phyloP scores from a whole-genome alignment of 2,113 vertebrate genomes.

The Fukomys damarensis region DNA sequence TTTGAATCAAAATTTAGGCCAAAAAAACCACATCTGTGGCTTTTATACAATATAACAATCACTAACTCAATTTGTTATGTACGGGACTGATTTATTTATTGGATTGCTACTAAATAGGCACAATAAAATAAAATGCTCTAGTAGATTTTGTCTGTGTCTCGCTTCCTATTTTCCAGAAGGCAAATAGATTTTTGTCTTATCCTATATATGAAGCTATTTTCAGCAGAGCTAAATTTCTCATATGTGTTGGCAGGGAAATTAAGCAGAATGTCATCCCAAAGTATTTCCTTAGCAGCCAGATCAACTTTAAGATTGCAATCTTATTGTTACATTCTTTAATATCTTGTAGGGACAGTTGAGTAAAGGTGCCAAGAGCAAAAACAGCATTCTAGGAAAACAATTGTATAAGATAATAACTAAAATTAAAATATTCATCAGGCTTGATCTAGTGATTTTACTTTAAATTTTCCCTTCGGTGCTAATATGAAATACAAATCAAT shows the following conservation, averaged over 20 bases:
- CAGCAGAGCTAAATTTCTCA: neutral
- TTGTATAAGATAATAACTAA: neutral
- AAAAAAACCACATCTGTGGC: neutral
- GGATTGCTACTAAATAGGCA: neutral
- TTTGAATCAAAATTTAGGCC: neutral
- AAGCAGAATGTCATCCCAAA: neutral
- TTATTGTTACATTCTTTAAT: neutral
- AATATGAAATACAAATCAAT: constrained; percentile 17
- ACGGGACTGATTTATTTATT: neutral
- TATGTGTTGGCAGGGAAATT: neutral
- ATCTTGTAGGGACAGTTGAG: neutral
- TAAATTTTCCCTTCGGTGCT: constrained; percentile 1
- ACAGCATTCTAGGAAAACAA: constrained; percentile 5
- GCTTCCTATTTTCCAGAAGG: neutral
- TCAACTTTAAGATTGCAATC: neutral
- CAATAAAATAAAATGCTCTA: constrained; percentile 3
- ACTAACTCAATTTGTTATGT: constrained; percentile 10
- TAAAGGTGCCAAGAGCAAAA: neutral
- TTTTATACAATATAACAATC: neutral
- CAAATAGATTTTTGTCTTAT: neutral
- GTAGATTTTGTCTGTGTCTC: neutral
- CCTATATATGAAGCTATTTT: neutral
- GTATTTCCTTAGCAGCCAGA: neutral
- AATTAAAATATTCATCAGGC: constrained; percentile 35
- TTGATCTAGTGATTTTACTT: constrained; percentile 29